Base-by-base conservation (phyloP, 2,888 invertebrate species). In the Liopterus haemorrhoidalis region DNA sequence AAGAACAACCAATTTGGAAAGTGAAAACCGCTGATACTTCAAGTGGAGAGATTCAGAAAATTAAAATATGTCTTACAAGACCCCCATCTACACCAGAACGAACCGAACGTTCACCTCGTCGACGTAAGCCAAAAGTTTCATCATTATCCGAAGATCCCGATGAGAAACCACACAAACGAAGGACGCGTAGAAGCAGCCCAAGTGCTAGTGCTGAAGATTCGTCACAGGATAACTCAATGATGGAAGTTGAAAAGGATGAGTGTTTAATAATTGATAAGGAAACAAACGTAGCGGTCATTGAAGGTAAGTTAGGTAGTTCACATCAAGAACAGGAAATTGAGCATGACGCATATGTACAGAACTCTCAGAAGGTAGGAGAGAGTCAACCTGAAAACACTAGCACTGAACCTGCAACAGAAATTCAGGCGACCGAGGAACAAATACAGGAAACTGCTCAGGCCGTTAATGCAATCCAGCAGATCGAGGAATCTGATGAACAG, bases 61-160 rank as follows among this genome's bases (percentile, higher is more conserved):
- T 80, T 19, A 81, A 80, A 61, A 71, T 81, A 53, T 80, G 78
- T 57, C 64, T 80, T 50, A 75, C 78, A 42, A 72, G 79, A 18
- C 75, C 75, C 1, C 68, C 74, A 1, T 70, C 72, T 8, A 74
- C 75, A 6, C 73, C 75, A 1, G 76, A 76, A 57, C 63, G 72
- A 52, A 66, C 60, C 1, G 74, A 73, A 46, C 70, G 71, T 50
- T 73, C 73, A 3, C 46, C 49, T 5, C 73, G 73, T 19, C 68
- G 72, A 8, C 70, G 73, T 50, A 71, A 70, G 53, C 69, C 72
- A 54, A 75, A 75, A 62, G 71, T 74, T 8, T 69, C 71, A 5
- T 72, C 72, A 55, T 71, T 72, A 5, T 71, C 71, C 49, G 74
- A 74, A 49, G 69, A 71, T 12, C 62, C 64, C 2, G 74, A 74